Evolutionary conservation across 2,888 invertebrate species (phyloP), one percentile per base, ranked within the genome.

Genomic region (Lamproptera curius): DNA sequence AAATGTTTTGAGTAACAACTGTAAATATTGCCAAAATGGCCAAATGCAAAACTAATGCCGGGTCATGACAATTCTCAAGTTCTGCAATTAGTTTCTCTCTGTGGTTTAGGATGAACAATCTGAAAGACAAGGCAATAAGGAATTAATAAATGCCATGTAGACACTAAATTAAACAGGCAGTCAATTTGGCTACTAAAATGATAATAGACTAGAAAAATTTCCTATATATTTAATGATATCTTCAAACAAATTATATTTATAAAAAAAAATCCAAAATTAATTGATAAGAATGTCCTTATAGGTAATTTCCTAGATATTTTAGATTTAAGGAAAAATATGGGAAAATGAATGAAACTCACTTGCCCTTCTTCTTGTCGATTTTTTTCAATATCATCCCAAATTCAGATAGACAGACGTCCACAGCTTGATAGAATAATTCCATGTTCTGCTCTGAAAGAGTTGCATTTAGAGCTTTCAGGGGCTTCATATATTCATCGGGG

Each of bases 321-420:
- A 20, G 20, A 20, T 6, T 5, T 51, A n/a, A 23, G 6, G 14
- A 36, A 14, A 42, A n/a, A 13, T 5, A 39, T 14, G 16, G 42
- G 3, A 5, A 20, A 20, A 20, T 20, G n/a, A n/a, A n/a, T n/a
- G n/a, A 20, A 11, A 76, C 76, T 64, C 63, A 88, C 89, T 84
- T 90, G 70, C 94, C 93, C 69, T 95, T 95, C 72, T 96, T 97
- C 74, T 97, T 97, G 70, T 98, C 97, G 53, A 93, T 89, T 76
- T 97, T 97, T 65, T 94, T 95, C 53, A 96, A 78, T 58, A 95
- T 93, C 91, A 96, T 92, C 51, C 93, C 92, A 70, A 93, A 94
- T 41, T 90, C 85, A 13, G 90, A 81, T 58, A 97, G 81, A 38
- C 93, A 92, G 1, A 89, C 75, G 62, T 97, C 97, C 33, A 94